Evolutionary conservation across 23 tunicate genomes (phyloP).

Genomic region (Trididemnum clinides): DNA sequence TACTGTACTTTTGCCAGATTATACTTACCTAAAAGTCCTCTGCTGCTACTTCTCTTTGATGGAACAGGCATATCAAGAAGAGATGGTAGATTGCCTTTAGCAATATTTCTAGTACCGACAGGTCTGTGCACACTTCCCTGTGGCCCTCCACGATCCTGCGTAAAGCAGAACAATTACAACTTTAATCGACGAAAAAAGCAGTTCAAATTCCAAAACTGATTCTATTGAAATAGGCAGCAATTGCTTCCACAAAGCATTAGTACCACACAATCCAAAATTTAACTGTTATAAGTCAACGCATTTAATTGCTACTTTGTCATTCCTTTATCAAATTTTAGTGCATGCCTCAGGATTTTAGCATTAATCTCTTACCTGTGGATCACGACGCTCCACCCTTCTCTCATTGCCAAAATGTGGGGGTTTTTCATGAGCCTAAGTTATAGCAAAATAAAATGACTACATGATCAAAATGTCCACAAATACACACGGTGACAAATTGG

Average conservation of each 20-base stretch:
- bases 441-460: neutral
- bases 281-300: too few relatives aligned
- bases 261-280: too few relatives aligned
- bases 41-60: neutral
- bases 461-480: too few relatives aligned
- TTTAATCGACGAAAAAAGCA: too few relatives aligned
- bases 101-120: constrained; percentile 17
- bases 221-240: too few relatives aligned
- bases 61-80: neutral
- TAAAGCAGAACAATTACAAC: too few relatives aligned
- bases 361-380: neutral
- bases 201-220: too few relatives aligned
- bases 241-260: too few relatives aligned
- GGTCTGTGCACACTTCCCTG: constrained; percentile 7
- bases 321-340: too few relatives aligned
- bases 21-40: constrained; percentile 14
- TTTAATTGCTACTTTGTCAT: too few relatives aligned
- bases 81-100: neutral
- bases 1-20: too few relatives aligned
- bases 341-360: neutral
- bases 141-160: neutral
- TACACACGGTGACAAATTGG: too few relatives aligned
- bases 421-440: neutral
- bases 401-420: constrained; percentile 1
- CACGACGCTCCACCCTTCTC: constrained; percentile 15